Evolutionary conservation across 1,140 invertebrate genomes (phyloP), one percentile per base, ranked within the genome.

Genomic region (Euborellia annulipes): DNA sequence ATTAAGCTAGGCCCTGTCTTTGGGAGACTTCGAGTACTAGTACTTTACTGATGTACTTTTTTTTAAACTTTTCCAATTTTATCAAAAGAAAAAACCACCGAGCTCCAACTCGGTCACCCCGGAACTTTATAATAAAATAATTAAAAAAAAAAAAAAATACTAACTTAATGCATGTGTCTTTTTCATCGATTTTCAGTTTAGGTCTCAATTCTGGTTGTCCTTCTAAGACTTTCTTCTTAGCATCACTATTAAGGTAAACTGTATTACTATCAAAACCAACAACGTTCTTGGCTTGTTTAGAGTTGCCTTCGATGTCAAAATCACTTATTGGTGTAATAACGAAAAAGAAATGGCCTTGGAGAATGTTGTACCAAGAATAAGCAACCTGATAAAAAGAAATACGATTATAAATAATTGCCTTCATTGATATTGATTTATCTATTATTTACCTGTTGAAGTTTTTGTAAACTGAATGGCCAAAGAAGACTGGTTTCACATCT

Each of bases 121-220:
- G n/a, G n/a, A n/a, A n/a, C n/a, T n/a, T n/a, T n/a, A n/a, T n/a
- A n/a, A n/a, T n/a, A n/a, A n/a, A n/a, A n/a, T n/a, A n/a, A n/a
- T n/a, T n/a, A n/a, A n/a, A n/a, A n/a, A n/a, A n/a, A 14, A 21
- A 21, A 39, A 23, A 17, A 22, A 32, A 41, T 46, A 59, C 63
- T 65, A 54, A 72, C 70, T 13, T 55, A 52, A 23, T 66, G 47
- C 3, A 67, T 63, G 43, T 70, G 70, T 23, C 68, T 66, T 46
- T 71, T 65, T 46, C 75, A 75, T 54, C 70, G 68, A 50, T 78
- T 73, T 41, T 55, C 58, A 20, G 65, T 51, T 20, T 69, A 65
- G 18, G 56, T 40, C 65, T 66, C 4, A 67, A 44, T 9, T 71
- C 67, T 14, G 56, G 46, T 32, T 52, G 66, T 38, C 70, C 69